Base-by-base conservation (phyloP, 2,888 invertebrate species). In the Watsonalla cultraria region DNA sequence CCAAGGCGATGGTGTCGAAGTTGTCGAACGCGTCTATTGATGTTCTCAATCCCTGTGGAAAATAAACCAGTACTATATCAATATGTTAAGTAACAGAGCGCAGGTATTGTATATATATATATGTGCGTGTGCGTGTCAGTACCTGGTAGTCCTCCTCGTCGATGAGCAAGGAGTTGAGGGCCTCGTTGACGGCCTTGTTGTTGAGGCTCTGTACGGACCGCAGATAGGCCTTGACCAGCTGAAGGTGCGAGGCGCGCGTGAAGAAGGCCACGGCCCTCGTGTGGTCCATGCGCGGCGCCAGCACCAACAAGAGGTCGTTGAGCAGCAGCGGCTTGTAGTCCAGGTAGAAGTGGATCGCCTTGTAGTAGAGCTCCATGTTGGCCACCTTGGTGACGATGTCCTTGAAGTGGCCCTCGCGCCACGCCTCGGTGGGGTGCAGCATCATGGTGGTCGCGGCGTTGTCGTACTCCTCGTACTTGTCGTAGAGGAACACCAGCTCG, bases 11-110 rank as follows among this genome's bases (percentile, higher is more conserved):
- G 76, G 98, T 99, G 92, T 99, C 99, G 88, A 99, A 99, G 91
- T 99, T 99, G 90, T 99, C 99, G 84, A 99, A 99, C 2, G 99
- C 99, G 86, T 99, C 99, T 80, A 99, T 99, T 57, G 99, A 99
- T 62, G 98, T 97, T 65, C 99, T 93, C 66, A 99, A 91, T 53
- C 99, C 97, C 92, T 93, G 75, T 0, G 74, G 70, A 54, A 46
- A 51, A 35, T 47, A 49, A 4, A 52, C 11, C 46, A 34, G 8
- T 6, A 50, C 6, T 9, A 50, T n/a, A 34, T 15, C 5, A 34
- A 47, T 45, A 6, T 24, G 46, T 46, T 9, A 14, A 39, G 24
- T 24, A 24, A 24, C 24, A 24, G 24, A 24, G 24, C 24, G 24
- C 24, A 24, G 24, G 24, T 24, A 24, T 24, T 24, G 24, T n/a